phyloP scores from a whole-genome alignment of 2,113 vertebrate species.

The Xyliphius kryptos region DNA sequence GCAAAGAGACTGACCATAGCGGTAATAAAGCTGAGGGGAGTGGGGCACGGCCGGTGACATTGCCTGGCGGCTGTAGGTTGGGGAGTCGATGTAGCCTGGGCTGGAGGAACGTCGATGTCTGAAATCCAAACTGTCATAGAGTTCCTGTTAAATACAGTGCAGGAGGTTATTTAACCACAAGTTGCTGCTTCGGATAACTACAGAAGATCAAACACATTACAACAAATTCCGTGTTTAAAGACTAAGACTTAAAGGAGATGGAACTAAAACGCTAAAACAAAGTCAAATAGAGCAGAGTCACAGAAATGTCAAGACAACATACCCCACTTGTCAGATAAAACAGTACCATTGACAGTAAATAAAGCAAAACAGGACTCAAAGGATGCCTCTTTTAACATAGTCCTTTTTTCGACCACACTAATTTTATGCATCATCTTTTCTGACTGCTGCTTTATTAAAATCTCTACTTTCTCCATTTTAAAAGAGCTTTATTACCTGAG shows the following conservation, averaged over 20 bases:
- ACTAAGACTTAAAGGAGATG: too few species aligned
- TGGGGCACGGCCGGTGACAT: slow-evolving; percentile 77
- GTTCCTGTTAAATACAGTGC: slow-evolving; percentile 66
- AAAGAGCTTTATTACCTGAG: slow-evolving; percentile 70
- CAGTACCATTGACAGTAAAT: neutral
- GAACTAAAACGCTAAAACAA: too few species aligned
- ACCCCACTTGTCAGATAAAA: too few species aligned
- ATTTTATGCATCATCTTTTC: neutral
- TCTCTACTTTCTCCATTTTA: neutral
- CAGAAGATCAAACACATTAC: neutral
- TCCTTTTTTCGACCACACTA: neutral
- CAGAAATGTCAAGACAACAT: too few species aligned
- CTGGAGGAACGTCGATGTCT: slow-evolving; percentile 83
- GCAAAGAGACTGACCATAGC: slow-evolving; percentile 68
- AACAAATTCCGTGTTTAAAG: neutral
- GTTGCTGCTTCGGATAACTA: neutral
- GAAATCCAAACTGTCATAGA: slow-evolving; percentile 78
- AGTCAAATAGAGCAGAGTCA: too few species aligned
- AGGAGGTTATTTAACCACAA: neutral
- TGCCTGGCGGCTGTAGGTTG: slow-evolving; percentile 79
- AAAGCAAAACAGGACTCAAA: too few species aligned
- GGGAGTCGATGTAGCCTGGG: slow-evolving; percentile 87
- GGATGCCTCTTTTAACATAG: too few species aligned
- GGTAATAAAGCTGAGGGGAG: slow-evolving; percentile 81
- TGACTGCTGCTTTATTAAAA: neutral